Conservation (phyloP, 2,797 vertebrate species). For the Esox masquinongy region DNA sequence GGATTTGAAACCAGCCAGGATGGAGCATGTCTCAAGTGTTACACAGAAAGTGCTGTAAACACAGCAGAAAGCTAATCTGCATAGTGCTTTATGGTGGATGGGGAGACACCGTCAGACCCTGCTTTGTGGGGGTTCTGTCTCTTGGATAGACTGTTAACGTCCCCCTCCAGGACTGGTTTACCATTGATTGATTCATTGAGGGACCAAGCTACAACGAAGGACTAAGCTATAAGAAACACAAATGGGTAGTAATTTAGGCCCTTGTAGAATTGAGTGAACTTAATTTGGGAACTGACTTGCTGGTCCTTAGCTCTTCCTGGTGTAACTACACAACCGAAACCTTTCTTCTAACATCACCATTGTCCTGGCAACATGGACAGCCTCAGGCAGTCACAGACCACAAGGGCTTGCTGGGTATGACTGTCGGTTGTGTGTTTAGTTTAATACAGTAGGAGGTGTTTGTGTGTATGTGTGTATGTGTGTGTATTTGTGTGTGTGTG, state of each 20-base stretch:
- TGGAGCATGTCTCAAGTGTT: too few relatives aligned
- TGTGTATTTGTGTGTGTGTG: not conserved
- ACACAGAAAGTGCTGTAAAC: too few relatives aligned
- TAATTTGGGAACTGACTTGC: not conserved
- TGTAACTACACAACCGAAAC: not conserved
- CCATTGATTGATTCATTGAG: not conserved
- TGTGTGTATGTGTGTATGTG: constrained; percentile 5
- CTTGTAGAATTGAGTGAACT: not conserved
- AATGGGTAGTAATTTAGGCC: not conserved
- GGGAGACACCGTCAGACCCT: too few relatives aligned
- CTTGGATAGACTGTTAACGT: too few relatives aligned
- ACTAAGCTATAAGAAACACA: not conserved
- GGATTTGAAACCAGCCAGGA: too few relatives aligned
- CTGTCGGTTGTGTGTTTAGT: not conserved
- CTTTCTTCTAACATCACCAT: not conserved
- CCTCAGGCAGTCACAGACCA: not conserved
- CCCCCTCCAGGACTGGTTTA: too few relatives aligned
- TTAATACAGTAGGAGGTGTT: not conserved
- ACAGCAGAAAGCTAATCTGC: too few relatives aligned
- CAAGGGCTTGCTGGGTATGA: not conserved
- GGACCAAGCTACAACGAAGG: not conserved
- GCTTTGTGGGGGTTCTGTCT: too few relatives aligned
- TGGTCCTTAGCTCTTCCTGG: not conserved
- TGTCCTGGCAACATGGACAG: not conserved
- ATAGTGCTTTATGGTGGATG: too few relatives aligned